These are phyloP conservation scores for Caenorhabditis angaria DNA, from an alignment of 2,888 invertebrate species.

Conservation along the genomic window DNA sequence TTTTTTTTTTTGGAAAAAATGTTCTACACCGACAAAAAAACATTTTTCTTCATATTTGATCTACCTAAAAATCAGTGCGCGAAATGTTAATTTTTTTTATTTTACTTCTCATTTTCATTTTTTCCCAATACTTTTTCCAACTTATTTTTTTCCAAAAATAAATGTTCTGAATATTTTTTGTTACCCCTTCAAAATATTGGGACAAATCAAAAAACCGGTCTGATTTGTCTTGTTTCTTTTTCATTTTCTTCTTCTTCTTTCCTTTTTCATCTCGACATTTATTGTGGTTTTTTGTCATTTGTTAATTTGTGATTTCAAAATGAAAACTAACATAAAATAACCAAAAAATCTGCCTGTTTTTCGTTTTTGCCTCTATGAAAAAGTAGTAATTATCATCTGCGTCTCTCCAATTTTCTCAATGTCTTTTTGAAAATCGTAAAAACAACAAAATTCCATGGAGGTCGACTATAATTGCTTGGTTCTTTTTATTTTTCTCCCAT, in stretches of 20 bases:
- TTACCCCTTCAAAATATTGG: conserved; percentile 1
- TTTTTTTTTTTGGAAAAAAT: neutral
- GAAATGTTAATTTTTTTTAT: too few species aligned
- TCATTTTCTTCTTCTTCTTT: neutral
- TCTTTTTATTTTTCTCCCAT: conserved; percentile 12
- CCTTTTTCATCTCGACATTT: neutral
- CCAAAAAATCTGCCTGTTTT: too few species aligned
- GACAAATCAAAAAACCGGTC: conserved; percentile 6
- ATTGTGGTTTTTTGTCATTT: conserved; percentile 11
- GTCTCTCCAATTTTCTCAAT: neutral
- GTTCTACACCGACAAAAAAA: too few species aligned
- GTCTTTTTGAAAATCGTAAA: neutral
- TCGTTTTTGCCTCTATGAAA: neutral
- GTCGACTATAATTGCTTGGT: neutral
- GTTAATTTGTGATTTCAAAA: neutral
- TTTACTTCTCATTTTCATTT: too few species aligned
- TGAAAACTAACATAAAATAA: too few species aligned
- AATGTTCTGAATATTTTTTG: too few species aligned
- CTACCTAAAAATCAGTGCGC: too few species aligned
- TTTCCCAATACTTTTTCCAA: too few species aligned
- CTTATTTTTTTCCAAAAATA: too few species aligned
- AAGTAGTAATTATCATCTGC: neutral
- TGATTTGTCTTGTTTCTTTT: neutral
- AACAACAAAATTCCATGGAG: neutral
- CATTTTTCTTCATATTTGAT: too few species aligned